phyloP scores from a whole-genome alignment of 2,113 vertebrate genomes.

The Pelmatolapia mariae region DNA sequence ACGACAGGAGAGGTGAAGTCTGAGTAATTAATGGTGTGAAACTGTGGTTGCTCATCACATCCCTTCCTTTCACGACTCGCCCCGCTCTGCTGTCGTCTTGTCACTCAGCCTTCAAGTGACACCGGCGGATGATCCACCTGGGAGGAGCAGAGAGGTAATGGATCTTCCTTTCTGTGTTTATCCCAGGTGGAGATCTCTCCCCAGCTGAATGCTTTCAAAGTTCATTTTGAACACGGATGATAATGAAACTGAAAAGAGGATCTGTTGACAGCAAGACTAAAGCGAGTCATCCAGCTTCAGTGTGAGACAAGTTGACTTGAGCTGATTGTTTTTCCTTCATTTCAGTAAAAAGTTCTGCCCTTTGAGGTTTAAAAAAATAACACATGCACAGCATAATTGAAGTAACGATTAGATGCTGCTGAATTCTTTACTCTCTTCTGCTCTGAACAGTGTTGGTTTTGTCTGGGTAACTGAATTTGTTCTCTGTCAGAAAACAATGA shows the following conservation, averaged over 20 bases:
- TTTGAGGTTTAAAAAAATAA: neutral
- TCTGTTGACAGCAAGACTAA: neutral
- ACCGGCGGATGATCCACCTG: neutral
- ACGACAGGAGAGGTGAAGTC: conserved; percentile 29
- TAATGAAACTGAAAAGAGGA: conserved; percentile 5
- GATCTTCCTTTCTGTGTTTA: neutral
- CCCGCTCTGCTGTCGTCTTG: neutral
- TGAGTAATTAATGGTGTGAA: conserved; percentile 57
- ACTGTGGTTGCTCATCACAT: neutral
- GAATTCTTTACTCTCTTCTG: neutral
- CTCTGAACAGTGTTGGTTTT: conserved; percentile 18
- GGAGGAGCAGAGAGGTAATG: neutral
- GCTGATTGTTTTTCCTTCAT: neutral
- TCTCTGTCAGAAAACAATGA: conserved; percentile 38
- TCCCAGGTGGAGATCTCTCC: neutral
- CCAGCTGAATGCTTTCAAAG: neutral
- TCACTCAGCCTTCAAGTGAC: conserved; percentile 26
- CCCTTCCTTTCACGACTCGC: neutral
- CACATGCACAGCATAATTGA: neutral
- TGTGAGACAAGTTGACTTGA: neutral
- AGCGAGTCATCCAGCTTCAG: neutral
- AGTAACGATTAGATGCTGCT: neutral
- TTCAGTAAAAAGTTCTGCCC: neutral
- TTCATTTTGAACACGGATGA: neutral
- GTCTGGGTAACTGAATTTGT: conserved; percentile 21